Conservation (phyloP, 2,888 invertebrate species). For the Drosophila barbarae region DNA sequence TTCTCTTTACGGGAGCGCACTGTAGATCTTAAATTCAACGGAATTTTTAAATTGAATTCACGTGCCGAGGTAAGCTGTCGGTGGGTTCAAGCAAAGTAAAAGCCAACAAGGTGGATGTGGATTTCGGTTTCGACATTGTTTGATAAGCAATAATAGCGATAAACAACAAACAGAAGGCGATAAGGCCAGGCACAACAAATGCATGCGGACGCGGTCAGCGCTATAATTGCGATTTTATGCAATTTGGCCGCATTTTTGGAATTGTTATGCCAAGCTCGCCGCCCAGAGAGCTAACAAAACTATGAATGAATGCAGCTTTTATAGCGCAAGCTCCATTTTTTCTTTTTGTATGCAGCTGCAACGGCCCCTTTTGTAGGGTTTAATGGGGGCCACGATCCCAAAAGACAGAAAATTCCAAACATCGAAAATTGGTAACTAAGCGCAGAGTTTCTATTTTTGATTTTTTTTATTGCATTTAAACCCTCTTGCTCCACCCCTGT, state of each 20-base stretch:
- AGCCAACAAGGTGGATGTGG: conserved; percentile 6
- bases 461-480: background rate
- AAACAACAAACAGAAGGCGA: conserved; percentile 23
- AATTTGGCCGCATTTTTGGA: conserved; percentile 46
- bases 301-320: conserved; percentile 34
- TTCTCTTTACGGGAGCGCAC: background rate
- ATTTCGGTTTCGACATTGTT: conserved; percentile 39
- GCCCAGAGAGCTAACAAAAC: conserved; percentile 35
- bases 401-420: too few relatives aligned
- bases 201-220: conserved; percentile 39
- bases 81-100: conserved; percentile 13
- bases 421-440: background rate
- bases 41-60: conserved; percentile 51
- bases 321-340: conserved; percentile 7
- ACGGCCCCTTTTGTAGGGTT: background rate
- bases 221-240: conserved; percentile 37
- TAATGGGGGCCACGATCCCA: background rate
- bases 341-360: conserved; percentile 23
- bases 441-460: background rate
- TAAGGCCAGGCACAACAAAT: conserved; percentile 43
- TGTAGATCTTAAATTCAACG: conserved; percentile 15
- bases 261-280: conserved; percentile 41
- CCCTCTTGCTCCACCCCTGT: conserved; percentile 1
- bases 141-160: conserved; percentile 48
- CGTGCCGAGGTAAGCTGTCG: conserved; percentile 34